Conservation (phyloP, 2,113 vertebrate species). For the Nerophis ophidion region DNA sequence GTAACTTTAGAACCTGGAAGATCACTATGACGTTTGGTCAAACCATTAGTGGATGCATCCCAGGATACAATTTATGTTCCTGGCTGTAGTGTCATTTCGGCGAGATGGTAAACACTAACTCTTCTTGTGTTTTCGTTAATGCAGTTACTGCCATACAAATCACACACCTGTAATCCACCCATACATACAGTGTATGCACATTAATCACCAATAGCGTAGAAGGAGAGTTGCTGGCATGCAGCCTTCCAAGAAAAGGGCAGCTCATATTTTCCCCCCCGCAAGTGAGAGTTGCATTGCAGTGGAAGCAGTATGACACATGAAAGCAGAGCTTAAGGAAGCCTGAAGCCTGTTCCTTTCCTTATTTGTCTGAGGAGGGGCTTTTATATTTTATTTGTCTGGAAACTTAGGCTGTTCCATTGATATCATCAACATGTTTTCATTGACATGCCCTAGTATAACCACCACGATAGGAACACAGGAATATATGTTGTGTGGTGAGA, state of each 20-base stretch:
- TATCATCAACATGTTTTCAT: no score
- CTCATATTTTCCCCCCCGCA: constrained; percentile 11
- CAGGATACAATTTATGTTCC: constrained; percentile 14
- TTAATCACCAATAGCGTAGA: not conserved
- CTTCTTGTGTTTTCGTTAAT: not conserved
- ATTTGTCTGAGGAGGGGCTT: constrained; percentile 53
- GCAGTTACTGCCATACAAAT: not conserved
- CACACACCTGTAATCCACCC: constrained; percentile 1
- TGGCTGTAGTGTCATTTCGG: constrained; percentile 20
- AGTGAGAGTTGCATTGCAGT: constrained; percentile 6
- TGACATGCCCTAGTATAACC: no score
- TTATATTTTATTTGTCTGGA: constrained; percentile 22
- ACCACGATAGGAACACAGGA: no score
- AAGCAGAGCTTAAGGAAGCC: constrained; percentile 20
- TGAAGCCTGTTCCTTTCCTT: constrained; percentile 45
- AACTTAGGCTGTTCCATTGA: not conserved
- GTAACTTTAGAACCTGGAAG: constrained; percentile 13
- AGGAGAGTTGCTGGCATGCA: constrained; percentile 4
- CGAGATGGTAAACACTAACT: not conserved
- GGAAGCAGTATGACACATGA: constrained; percentile 24
- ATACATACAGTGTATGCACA: not conserved
- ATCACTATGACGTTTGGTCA: constrained; percentile 20
- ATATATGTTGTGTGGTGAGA: no score
- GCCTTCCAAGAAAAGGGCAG: constrained; percentile 14
- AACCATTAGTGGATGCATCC: constrained; percentile 18